Evolutionary conservation across 2,888 invertebrate species (phyloP).

Genomic region (Phania funesta): DNA sequence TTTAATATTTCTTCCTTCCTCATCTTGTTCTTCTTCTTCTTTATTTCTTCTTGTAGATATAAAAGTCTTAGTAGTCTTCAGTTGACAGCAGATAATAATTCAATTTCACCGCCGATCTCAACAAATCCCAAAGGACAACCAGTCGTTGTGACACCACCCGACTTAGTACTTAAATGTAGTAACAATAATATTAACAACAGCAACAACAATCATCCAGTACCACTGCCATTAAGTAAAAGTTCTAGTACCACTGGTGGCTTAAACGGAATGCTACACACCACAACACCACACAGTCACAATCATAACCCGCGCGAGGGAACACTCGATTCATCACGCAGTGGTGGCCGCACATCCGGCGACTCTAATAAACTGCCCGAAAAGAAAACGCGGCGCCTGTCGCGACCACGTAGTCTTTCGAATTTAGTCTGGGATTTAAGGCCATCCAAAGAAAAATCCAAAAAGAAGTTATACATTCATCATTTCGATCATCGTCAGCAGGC

Average conservation of each 20-base stretch:
- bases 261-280: slow-evolving; percentile 54
- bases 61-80: slow-evolving; percentile 81
- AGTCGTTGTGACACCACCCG: slow-evolving; percentile 72
- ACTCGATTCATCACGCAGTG: slow-evolving; percentile 94
- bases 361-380: slow-evolving; percentile 91
- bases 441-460: slow-evolving; percentile 81
- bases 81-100: slow-evolving; percentile 79
- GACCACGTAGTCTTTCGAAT: slow-evolving; percentile 92
- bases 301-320: slow-evolving; percentile 85
- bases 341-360: slow-evolving; percentile 92
- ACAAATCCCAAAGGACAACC: slow-evolving; percentile 77
- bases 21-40: neutral
- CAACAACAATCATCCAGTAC: slow-evolving; percentile 69
- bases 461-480: slow-evolving; percentile 80
- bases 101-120: slow-evolving; percentile 80
- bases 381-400: slow-evolving; percentile 88
- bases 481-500: slow-evolving; percentile 81
- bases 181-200: slow-evolving; percentile 75
- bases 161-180: slow-evolving; percentile 77
- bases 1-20: slow-evolving; percentile 13
- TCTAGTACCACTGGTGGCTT: slow-evolving; percentile 78
- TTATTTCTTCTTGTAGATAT: slow-evolving; percentile 73
- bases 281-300: slow-evolving; percentile 62
- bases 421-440: slow-evolving; percentile 88
- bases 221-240: slow-evolving; percentile 74